Evolutionary conservation across 2,797 vertebrate species (phyloP).

Genomic region (Menidia menidia): DNA sequence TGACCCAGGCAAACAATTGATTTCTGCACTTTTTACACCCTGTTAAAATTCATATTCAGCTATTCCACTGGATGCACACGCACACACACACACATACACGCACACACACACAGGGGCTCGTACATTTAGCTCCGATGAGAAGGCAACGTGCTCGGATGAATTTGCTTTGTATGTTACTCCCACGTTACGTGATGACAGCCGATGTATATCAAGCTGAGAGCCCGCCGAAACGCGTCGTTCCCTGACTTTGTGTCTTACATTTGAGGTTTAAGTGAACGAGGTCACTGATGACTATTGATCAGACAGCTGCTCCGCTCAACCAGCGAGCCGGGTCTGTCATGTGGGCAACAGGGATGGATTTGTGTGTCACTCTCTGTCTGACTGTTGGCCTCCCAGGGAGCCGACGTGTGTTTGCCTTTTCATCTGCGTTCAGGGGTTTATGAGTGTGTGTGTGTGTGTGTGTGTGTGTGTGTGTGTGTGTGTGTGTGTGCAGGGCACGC

Average conservation of each 20-base stretch:
- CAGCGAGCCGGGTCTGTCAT: conserved; percentile 68
- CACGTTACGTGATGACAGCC: background rate
- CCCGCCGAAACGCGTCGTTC: conserved; percentile 33
- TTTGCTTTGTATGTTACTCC: background rate
- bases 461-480: conserved; percentile 32
- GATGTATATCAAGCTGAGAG: background rate
- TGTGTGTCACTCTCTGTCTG: conserved; percentile 80
- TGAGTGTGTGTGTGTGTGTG: conserved; percentile 27
- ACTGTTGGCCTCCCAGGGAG: conserved; percentile 70
- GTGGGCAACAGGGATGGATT: conserved; percentile 75
- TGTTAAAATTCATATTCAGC: conserved; percentile 65
- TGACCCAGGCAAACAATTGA: conserved; percentile 72
- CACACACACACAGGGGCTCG: conserved; percentile 21
- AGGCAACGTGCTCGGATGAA: background rate
- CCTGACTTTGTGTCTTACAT: conserved; percentile 64
- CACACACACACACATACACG: background rate
- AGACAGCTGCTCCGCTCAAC: conserved; percentile 77
- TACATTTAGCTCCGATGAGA: conserved; percentile 20
- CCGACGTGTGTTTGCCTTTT: conserved; percentile 52
- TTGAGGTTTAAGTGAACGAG: conserved; percentile 70
- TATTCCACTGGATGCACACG: conserved; percentile 42
- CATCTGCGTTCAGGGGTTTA: conserved; percentile 48
- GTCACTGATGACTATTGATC: conserved; percentile 87
- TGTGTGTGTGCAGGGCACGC: conserved; percentile 24
- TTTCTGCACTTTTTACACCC: conserved; percentile 66